These are phyloP conservation scores for Meriones unguiculatus DNA, from an alignment of 2,113 vertebrate genomes.

Conservation along the genomic window DNA sequence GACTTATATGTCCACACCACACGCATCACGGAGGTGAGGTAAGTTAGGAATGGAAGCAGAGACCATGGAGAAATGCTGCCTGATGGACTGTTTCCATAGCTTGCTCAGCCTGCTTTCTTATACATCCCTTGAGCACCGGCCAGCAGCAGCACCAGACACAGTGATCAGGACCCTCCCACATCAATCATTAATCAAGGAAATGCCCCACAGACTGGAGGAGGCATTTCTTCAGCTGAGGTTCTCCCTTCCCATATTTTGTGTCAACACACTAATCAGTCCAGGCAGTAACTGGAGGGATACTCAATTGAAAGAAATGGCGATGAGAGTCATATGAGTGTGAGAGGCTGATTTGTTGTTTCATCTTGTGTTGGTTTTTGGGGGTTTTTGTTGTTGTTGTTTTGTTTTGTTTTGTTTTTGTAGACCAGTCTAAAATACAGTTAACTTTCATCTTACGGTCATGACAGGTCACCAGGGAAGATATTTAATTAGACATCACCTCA, in stretches of 20 bases:
- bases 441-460: slow-evolving; percentile 14
- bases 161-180: not conserved
- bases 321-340: not conserved
- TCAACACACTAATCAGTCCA: not conserved
- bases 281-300: not conserved
- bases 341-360: no score
- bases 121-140: not conserved
- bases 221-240: not conserved
- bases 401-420: not conserved
- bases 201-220: not conserved
- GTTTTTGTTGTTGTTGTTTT: no score
- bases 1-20: not conserved
- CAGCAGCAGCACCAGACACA: not conserved
- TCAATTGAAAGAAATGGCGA: not conserved
- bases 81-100: not conserved
- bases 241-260: not conserved
- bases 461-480: not conserved
- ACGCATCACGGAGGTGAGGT: not conserved
- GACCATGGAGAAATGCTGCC: not conserved
- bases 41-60: not conserved
- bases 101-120: not conserved
- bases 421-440: not conserved
- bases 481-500: slow-evolving; percentile 2
- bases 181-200: not conserved
- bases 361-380: no score